Evolutionary conservation across 2,797 vertebrate genomes (phyloP).

Genomic region (Platalea minor): DNA sequence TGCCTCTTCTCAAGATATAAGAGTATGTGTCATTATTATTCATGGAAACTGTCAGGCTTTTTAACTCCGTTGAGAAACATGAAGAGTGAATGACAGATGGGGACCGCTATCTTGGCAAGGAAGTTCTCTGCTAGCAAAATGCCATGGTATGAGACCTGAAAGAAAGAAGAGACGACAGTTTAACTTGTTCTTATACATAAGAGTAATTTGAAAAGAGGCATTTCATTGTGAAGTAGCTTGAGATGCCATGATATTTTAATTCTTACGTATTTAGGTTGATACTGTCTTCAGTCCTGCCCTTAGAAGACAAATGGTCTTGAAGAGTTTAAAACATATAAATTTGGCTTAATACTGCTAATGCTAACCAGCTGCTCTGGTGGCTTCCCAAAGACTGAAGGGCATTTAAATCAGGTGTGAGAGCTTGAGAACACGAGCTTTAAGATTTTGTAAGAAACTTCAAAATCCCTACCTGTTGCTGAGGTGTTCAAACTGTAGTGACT

Average conservation of each 20-base stretch:
- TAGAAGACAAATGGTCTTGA: neutral
- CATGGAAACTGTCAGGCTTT: constrained; percentile 51
- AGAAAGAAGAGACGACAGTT: neutral
- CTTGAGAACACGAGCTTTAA: neutral
- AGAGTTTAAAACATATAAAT: neutral
- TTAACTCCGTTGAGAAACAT: constrained; percentile 24
- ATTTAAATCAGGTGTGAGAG: neutral
- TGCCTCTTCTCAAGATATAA: neutral
- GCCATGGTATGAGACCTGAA: neutral
- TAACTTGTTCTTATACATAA: constrained; percentile 1
- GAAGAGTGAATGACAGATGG: constrained; percentile 46
- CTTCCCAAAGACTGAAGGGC: neutral
- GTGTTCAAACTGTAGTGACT: neutral
- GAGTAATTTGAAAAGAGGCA: neutral
- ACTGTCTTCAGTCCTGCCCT: neutral
- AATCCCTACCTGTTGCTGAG: neutral
- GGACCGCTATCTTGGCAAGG: neutral
- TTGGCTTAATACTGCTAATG: neutral
- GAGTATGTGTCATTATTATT: constrained; percentile 46
- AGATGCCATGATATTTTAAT: neutral
- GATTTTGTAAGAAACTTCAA: neutral
- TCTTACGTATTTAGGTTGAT: neutral
- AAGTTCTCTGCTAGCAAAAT: constrained; percentile 12
- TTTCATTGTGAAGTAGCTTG: neutral
- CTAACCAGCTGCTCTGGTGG: neutral